phyloP scores from a whole-genome alignment of 92 coral and sea anemone species.

The Epizoanthus fatuus region DNA sequence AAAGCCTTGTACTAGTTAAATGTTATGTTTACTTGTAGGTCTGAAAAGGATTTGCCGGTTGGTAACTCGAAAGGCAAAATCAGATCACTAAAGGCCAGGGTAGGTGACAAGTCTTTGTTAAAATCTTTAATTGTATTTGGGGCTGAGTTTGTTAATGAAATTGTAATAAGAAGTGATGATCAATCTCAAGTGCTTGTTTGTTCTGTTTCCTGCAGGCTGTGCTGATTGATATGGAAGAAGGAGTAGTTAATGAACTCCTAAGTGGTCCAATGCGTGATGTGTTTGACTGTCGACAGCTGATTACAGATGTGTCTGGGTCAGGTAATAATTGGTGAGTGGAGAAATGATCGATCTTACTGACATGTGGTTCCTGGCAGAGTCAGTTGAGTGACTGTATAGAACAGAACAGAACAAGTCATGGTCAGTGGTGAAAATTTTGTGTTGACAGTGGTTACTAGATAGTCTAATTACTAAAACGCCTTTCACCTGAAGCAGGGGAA shows the following conservation, averaged over 20 bases:
- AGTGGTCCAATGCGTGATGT: conserved; percentile 94
- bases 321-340: conserved; percentile 96
- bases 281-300: conserved; percentile 95
- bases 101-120: conserved; percentile 37
- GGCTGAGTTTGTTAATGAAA: too few species aligned
- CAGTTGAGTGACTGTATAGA: too few species aligned
- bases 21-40: conserved; percentile 47
- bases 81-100: conserved; percentile 96
- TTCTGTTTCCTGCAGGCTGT: conserved; percentile 77
- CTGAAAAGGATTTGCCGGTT: conserved; percentile 88
- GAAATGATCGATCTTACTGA: too few species aligned
- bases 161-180: too few species aligned
- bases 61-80: conserved; percentile 93
- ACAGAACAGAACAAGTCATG: neutral
- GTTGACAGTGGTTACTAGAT: too few species aligned
- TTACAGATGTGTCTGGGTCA: conserved; percentile 98
- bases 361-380: too few species aligned
- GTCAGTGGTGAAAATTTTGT: neutral
- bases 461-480: too few species aligned
- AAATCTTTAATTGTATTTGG: too few species aligned
- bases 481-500: too few species aligned
- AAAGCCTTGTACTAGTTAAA: too few species aligned
- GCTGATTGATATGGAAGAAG: conserved; percentile 98
- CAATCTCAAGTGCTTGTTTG: neutral
- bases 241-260: conserved; percentile 93